Evolutionary conservation across 2,113 vertebrate genomes (phyloP).

Genomic region (Callipepla squamata): DNA sequence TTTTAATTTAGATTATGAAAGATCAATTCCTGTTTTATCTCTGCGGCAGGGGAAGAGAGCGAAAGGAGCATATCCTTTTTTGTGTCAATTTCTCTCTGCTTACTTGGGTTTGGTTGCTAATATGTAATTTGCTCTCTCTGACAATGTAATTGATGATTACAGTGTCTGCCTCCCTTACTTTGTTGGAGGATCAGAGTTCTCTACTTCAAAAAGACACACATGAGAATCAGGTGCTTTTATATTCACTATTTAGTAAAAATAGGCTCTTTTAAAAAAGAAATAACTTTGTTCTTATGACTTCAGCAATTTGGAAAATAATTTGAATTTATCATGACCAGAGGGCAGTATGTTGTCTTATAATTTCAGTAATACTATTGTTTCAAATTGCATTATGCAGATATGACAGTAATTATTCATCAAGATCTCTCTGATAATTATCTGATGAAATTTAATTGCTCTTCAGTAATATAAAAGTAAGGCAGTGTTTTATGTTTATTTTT

Average conservation of each 20-base stretch:
- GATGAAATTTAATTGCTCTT: background rate
- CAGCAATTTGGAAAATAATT: constrained; percentile 3
- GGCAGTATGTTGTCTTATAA: background rate
- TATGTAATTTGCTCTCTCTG: constrained; percentile 46
- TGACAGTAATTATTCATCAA: constrained; percentile 7
- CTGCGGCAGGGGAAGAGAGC: background rate
- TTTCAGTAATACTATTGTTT: constrained; percentile 26
- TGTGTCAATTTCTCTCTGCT: background rate
- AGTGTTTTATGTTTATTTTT: background rate
- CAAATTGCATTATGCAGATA: background rate
- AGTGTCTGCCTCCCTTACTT: constrained; percentile 12
- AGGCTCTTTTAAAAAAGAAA: background rate
- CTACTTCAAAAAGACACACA: constrained; percentile 26
- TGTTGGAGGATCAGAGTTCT: constrained; percentile 42
- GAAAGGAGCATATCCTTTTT: constrained; percentile 15
- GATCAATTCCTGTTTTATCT: constrained; percentile 32
- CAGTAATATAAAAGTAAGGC: background rate
- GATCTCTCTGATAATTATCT: background rate
- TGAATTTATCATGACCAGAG: background rate
- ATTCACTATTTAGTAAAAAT: background rate
- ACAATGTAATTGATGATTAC: constrained; percentile 47
- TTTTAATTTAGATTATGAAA: constrained; percentile 16
- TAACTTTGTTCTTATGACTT: constrained; percentile 15
- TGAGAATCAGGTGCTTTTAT: constrained; percentile 25
- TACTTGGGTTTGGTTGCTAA: background rate